phyloP scores from a whole-genome alignment of 2,888 invertebrate genomes.

The Nomada hirtipes region DNA sequence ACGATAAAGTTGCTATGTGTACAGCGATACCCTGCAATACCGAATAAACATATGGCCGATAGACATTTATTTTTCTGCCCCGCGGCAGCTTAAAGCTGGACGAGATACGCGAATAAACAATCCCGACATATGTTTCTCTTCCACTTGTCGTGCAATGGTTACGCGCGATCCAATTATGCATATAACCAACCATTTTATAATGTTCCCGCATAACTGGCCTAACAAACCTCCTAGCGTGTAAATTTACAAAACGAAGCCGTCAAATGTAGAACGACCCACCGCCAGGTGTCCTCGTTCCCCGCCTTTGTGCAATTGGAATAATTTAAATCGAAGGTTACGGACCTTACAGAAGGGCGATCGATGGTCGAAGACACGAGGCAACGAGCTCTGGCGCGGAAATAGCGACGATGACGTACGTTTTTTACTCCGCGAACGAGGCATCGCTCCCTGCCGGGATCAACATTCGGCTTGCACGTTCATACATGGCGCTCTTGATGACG shows the following conservation, averaged over 20 bases:
- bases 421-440: slow-evolving; percentile 29
- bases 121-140: slow-evolving; percentile 69
- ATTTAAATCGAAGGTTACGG: slow-evolving; percentile 52
- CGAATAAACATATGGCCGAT: slow-evolving; percentile 67
- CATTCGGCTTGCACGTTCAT: slow-evolving; percentile 36
- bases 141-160: slow-evolving; percentile 59
- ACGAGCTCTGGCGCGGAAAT: slow-evolving; percentile 40
- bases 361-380: slow-evolving; percentile 19
- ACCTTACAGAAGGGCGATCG: slow-evolving; percentile 46
- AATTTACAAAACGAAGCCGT: no score
- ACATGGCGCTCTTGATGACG: slow-evolving; percentile 56
- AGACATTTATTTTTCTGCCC: slow-evolving; percentile 68
- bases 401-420: slow-evolving; percentile 62
- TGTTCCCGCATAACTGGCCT: not conserved
- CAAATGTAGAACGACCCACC: not conserved
- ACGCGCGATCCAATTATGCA: slow-evolving; percentile 47
- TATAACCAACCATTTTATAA: slow-evolving; percentile 39
- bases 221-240: not conserved
- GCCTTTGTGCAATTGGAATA: slow-evolving; percentile 26
- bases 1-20: slow-evolving; percentile 74
- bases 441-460: slow-evolving; percentile 37
- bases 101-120: slow-evolving; percentile 72
- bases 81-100: slow-evolving; percentile 60
- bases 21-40: slow-evolving; percentile 72
- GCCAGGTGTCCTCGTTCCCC: not conserved